Percentiles rank a stretch among this genome's conserved stretches.
Conservation (phyloP, 2,113 vertebrate species). For the cattle (Bos taurus) region DNA sequence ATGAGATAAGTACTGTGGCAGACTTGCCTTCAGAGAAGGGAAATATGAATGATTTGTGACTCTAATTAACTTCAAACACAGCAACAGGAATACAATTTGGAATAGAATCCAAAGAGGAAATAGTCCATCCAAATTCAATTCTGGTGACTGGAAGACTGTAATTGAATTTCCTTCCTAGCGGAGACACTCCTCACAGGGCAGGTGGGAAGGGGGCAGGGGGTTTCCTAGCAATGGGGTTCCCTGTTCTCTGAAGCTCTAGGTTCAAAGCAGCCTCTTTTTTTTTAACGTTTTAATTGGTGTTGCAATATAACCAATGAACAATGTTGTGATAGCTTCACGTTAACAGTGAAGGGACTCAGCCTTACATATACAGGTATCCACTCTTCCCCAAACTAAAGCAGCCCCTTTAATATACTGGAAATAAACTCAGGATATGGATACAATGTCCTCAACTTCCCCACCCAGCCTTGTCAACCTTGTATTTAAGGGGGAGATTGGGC, state of each 20-base stretch:
- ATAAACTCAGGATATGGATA: neutral
- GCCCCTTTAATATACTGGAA: neutral
- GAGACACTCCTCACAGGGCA: neutral
- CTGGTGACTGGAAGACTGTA: constrained; percentile 19
- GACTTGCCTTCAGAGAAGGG: constrained; percentile 11
- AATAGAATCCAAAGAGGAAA: constrained; percentile 60
- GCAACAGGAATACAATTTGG: constrained; percentile 50
- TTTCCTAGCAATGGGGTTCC: neutral
- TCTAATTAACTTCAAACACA: constrained; percentile 67
- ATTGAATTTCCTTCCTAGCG: constrained; percentile 50
- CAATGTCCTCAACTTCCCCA: neutral
- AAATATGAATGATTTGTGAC: constrained; percentile 58
- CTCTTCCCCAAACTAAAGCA: neutral
- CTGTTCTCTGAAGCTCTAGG: neutral
- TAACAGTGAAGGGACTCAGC: neutral
- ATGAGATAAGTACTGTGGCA: neutral
- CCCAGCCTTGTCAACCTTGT: neutral
- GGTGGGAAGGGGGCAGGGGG: too few species aligned
- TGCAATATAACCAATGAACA: neutral
- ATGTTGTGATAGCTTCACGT: neutral
- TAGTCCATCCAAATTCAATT: constrained; percentile 34
- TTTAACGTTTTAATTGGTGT: neutral
- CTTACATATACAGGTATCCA: neutral
- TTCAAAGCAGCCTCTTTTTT: neutral
- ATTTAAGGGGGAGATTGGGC: neutral